Evolutionary conservation across 2,888 invertebrate genomes (phyloP), one percentile per base, ranked within the genome.

Genomic region (Drosophila pseudotakahashii): DNA sequence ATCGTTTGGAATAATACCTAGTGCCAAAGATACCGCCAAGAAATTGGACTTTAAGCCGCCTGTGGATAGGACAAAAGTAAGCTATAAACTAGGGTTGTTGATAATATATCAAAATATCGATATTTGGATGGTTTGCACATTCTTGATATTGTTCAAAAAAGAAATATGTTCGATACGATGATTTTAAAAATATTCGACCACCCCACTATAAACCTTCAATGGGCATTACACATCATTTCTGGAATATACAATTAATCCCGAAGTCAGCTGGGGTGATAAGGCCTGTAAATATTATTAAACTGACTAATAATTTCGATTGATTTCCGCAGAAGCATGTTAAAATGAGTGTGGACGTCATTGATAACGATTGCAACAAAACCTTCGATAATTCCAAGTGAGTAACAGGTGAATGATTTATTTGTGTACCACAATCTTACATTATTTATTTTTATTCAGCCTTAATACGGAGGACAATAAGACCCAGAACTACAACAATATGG

Each of bases 291-390:
- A 19, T 11, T 10, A 30, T 26, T 4, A n/a, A 34, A 39, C 9
- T 34, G 2, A 34, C 9, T 58, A 53, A 44, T 55, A 10, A 44
- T 32, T 34, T 34, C 13, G 7, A 14, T 16, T 9, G 9, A 32
- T 16, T 13, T 55, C 6, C 61, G 90, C 64, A 91, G 91, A 89
- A 90, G 88, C 84, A 92, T 92, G 92, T 84, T 86, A 92, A 90
- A 88, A 92, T 92, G 92, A 92, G 92, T 90, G 91, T 92, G 81
- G 92, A 91, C 89, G 90, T 92, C 73, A 90, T 91, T 77, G 92
- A 90, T 79, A 91, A 91, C 89, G 91, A 92, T 82, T 88, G 89
- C 61, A 92, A 90, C 62, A 92, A 91, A 86, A 83, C 92, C 73
- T 89, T 90, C 78, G 91, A 91, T 67, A 89, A 92, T 79, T 89